Conservation (phyloP, 2,113 vertebrate species). For the Lycaon pictus region DNA sequence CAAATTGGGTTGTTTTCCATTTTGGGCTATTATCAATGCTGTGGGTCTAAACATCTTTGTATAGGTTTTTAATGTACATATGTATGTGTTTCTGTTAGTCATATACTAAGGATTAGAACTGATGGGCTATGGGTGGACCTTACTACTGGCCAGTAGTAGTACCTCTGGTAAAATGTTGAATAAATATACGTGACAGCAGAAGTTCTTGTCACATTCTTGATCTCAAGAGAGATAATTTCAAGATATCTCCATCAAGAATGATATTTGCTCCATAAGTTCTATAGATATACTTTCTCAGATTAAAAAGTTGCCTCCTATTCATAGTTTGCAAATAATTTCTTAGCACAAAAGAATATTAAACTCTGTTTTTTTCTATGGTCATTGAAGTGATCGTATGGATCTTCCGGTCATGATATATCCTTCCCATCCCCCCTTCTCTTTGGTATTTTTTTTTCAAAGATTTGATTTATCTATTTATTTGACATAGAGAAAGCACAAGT, state of each 20-base stretch:
- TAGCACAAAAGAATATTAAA: neutral
- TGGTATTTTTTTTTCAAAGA: too few relatives aligned
- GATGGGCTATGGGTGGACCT: neutral
- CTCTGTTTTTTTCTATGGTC: neutral
- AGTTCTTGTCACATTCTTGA: neutral
- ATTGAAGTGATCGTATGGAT: neutral
- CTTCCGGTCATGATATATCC: neutral
- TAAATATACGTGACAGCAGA: neutral
- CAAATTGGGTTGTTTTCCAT: neutral
- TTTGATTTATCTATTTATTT: too few relatives aligned
- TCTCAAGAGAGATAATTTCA: neutral
- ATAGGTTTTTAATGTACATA: neutral
- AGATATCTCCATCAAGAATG: neutral
- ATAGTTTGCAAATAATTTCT: neutral
- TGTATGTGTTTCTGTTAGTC: neutral
- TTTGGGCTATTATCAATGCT: neutral
- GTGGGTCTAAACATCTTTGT: neutral
- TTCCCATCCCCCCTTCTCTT: neutral
- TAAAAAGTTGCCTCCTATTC: neutral
- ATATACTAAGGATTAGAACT: neutral
- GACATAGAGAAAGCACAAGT: too few relatives aligned
- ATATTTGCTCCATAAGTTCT: neutral
- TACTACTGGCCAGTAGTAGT: neutral
- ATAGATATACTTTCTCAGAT: neutral
- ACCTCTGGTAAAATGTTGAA: neutral